These are phyloP conservation scores for Morpho achilles DNA, from an alignment of 2,888 invertebrate species.

Conservation along the genomic window DNA sequence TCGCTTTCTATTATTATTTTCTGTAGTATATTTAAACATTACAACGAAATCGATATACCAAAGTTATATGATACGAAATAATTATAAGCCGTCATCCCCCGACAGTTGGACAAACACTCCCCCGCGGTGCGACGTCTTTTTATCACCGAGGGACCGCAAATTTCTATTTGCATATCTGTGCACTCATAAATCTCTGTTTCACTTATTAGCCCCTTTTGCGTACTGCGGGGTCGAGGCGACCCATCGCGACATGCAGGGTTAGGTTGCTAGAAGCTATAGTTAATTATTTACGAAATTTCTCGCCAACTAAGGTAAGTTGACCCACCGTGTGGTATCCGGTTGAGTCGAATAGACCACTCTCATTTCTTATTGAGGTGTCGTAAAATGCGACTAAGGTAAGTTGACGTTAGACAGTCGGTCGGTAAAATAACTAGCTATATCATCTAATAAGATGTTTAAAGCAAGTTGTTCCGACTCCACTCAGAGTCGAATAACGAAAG, in stretches of 20 bases:
- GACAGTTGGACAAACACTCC: conserved; percentile 71
- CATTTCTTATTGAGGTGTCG: no score
- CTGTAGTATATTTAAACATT: not conserved
- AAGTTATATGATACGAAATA: conserved; percentile 54
- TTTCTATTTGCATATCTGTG: conserved; percentile 78
- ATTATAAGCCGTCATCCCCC: conserved; percentile 62
- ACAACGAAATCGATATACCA: conserved; percentile 19
- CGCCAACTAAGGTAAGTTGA: not conserved
- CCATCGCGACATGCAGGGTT: conserved; percentile 42
- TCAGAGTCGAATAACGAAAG: no score
- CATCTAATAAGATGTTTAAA: no score
- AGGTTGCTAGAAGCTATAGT: conserved; percentile 16
- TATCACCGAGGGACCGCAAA: conserved; percentile 74
- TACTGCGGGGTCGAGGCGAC: conserved; percentile 45
- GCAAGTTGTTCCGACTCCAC: no score
- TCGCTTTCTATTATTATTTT: no score
- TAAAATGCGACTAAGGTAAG: no score
- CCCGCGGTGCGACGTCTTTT: conserved; percentile 67
- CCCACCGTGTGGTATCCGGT: no score
- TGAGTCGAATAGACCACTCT: no score
- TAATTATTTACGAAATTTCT: conserved; percentile 9
- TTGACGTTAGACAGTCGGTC: no score
- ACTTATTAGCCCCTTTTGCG: conserved; percentile 70
- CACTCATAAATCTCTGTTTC: conserved; percentile 77
- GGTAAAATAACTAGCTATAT: no score